Conservation (phyloP, 2,888 invertebrate species). For the Diarsia rubi region DNA sequence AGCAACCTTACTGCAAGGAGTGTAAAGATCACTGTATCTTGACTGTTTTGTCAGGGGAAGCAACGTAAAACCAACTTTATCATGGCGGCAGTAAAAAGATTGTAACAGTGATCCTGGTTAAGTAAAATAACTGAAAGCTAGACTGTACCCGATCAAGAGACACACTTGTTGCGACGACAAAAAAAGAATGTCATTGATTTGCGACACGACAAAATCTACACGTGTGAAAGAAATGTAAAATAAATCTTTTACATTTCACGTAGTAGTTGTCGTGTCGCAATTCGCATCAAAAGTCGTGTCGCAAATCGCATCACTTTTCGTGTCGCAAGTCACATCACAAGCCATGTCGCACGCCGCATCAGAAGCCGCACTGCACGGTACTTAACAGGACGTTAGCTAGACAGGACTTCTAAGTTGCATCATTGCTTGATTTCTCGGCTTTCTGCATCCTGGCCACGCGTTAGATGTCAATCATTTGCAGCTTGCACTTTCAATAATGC, state of each 20-base stretch:
- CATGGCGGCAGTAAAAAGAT: neutral
- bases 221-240: too few relatives aligned
- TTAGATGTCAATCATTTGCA: constrained; percentile 37
- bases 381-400: neutral
- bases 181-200: neutral
- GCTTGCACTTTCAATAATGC: constrained; percentile 47
- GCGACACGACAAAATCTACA: neutral
- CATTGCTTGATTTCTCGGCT: constrained; percentile 29
- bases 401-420: constrained; percentile 12
- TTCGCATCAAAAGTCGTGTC: neutral
- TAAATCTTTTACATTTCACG: too few relatives aligned
- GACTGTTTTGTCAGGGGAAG: too few relatives aligned
- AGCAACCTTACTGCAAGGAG: too few relatives aligned
- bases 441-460: constrained; percentile 40
- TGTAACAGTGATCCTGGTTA: neutral
- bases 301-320: neutral
- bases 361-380: too few relatives aligned
- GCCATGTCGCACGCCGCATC: neutral
- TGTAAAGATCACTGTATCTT: too few relatives aligned
- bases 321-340: neutral
- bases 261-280: too few relatives aligned
- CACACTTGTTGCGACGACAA: neutral
- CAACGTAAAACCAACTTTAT: neutral
- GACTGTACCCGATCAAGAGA: neutral
- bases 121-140: neutral